Evolutionary conservation across 2,113 vertebrate species (phyloP).

Genomic region (Oncorhynchus nerka): DNA sequence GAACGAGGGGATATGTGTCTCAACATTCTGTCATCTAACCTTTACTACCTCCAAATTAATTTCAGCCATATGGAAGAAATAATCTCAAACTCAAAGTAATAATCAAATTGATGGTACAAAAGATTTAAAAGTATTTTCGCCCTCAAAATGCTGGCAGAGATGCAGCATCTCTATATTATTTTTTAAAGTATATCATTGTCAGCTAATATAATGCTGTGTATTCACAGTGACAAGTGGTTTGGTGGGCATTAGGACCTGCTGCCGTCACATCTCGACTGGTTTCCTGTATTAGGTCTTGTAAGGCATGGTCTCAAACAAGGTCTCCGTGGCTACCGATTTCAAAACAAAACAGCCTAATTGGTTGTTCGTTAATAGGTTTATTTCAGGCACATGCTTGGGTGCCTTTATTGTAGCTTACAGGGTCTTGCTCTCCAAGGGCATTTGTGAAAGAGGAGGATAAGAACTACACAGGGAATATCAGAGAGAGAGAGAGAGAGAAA

Average conservation of each 20-base stretch:
- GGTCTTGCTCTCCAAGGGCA: conserved; percentile 40
- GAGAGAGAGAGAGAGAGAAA: neutral
- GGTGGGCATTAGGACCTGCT: neutral
- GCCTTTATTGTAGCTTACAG: conserved; percentile 49
- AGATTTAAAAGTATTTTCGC: neutral
- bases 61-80: neutral
- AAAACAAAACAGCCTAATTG: conserved; percentile 58
- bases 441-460: conserved; percentile 41
- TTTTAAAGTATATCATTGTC: neutral
- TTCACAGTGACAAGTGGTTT: neutral
- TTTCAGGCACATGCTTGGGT: conserved; percentile 53
- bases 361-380: conserved; percentile 58
- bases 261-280: neutral
- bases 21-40: neutral
- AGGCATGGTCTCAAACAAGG: neutral
- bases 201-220: neutral
- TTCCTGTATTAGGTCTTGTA: neutral
- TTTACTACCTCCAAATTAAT: too few relatives aligned
- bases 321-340: conserved; percentile 47
- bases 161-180: neutral
- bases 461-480: conserved; percentile 51
- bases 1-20: neutral
- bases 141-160: neutral
- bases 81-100: neutral
- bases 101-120: neutral